Evolutionary conservation across 1,140 invertebrate species (phyloP), one percentile per base, ranked within the genome.

Genomic region (Drosophila mauritiana): DNA sequence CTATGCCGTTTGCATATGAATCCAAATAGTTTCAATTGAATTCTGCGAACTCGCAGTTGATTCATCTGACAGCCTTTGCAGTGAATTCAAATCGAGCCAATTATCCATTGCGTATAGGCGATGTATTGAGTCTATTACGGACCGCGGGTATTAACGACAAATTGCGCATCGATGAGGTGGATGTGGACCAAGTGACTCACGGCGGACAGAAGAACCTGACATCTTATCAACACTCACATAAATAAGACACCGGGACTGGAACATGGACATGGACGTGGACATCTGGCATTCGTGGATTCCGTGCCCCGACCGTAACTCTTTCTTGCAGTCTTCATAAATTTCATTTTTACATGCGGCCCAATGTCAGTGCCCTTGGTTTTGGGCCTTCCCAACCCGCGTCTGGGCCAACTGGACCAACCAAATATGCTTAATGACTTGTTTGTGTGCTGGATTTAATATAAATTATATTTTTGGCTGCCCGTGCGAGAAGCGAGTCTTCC

Each of bases 301-400:
- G 40, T 64, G 67, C 36, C 53, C 52, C 79, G 17, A 70, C 57
- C 69, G 83, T 79, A 88, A 88, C 63, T 86, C 79, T 89, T 88
- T 76, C 65, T 65, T 83, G 83, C 83, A 88, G 83, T 86, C 83
- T 88, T 88, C 83, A 86, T 86, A 86, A 88, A 86, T 86, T 86
- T 82, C 52, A 40, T 73, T 76, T 77, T 56, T 75, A 88, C 82
- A 86, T 79, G 74, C 61, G 62, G 46, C 48, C 57, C 69, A 42
- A 36, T 77, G 82, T 57, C 80, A 77, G 62, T 49, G 64, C 20
- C 48, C 72, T 45, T 46, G 25, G 25, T 25, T 55, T 40, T 55
- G 22, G 53, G 39, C 57, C 72, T 34, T 10, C 46, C 39, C 37
- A 49, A 22, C 10, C 36, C 20, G 10, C 15, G 12, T n/a, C 36